Base-by-base conservation (phyloP, 2,888 invertebrate species). In the Geotrupes spiniger region DNA sequence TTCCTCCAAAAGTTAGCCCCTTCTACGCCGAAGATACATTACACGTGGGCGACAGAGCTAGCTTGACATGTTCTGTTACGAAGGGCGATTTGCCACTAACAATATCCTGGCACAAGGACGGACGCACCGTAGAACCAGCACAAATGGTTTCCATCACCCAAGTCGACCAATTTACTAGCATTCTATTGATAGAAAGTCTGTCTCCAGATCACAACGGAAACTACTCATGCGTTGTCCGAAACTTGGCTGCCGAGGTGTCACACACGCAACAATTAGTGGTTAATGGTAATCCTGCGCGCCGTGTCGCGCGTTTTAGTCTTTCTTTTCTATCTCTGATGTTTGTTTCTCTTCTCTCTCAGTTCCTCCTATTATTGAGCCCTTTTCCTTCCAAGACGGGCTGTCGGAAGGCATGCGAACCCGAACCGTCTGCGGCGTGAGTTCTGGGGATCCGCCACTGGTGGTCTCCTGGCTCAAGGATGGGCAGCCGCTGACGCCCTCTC, bases 401-500 rank as follows among this genome's bases (percentile, higher is more conserved):
- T 83, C 85, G 72, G 86, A 87, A 78, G 86, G 86, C 76, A 85
- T 85, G 84, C 82, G 87, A 73, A 87, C 87, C 62, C 82, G 87
- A 74, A 84, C 86, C 71, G 84, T 87, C 71, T 88, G 88, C 77
- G 85, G 87, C 71, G 86, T 87, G 69, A 85, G 85, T 73, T 80
- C 83, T 67, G 87, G 90, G 64, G 90, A 90, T 76, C 82, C 85
- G 64, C 90, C 90, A 60, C 77, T 91, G 59, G 80, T 81, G 69
- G 84, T 90, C 72, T 80, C 81, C 73, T 91, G 89, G 89, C 82
- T 86, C 63, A 89, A 89, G 80, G 89, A 90, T 76, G 87, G 84
- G 69, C 81, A 81, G 70, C 81, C 82, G 60, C 74, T 85, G 72
- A 78, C 82, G 64, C 79, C 81, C 62, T 76, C 79, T 64, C 74